Percentiles rank a stretch among this genome's conserved stretches.
These are phyloP conservation scores for Pseudochaenichthys georgianus DNA, from an alignment of 2,797 vertebrate species.

Conservation along the genomic window DNA sequence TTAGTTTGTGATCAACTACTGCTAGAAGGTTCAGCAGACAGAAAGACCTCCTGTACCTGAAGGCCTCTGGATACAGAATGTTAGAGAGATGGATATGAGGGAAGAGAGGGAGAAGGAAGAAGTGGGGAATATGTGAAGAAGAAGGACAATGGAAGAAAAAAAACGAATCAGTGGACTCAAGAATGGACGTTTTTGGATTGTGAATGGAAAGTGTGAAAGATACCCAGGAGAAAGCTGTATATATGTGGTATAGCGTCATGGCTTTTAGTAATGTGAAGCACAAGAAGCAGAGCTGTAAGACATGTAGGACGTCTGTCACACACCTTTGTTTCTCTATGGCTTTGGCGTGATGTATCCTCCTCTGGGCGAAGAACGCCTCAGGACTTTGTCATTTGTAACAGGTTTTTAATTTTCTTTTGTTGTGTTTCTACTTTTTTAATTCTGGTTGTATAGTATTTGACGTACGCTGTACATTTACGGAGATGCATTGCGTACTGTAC, in stretches of 20 bases:
- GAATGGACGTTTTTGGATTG: constrained; percentile 40
- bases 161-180: constrained; percentile 26
- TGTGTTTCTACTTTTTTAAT: constrained; percentile 87
- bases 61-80: constrained; percentile 72
- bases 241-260: constrained; percentile 80
- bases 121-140: constrained; percentile 6
- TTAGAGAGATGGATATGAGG: constrained; percentile 43
- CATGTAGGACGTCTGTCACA: constrained; percentile 89
- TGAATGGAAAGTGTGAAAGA: constrained; percentile 58
- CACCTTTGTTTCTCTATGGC: constrained; percentile 82
- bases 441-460: constrained; percentile 99
- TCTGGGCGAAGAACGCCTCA: constrained; percentile 90
- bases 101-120: constrained; percentile 42
- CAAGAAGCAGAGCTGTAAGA: constrained; percentile 90
- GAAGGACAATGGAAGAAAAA: constrained; percentile 49
- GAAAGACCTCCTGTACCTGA: constrained; percentile 62
- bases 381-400: constrained; percentile 85
- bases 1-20: constrained; percentile 66
- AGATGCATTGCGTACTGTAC: constrained; percentile 93
- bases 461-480: constrained; percentile 92
- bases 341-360: constrained; percentile 89
- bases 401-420: constrained; percentile 53
- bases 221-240: constrained; percentile 74
- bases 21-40: constrained; percentile 36
- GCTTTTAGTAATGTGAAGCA: constrained; percentile 90